Conservation (phyloP, 2,113 vertebrate species). For the Paratilapia polleni region DNA sequence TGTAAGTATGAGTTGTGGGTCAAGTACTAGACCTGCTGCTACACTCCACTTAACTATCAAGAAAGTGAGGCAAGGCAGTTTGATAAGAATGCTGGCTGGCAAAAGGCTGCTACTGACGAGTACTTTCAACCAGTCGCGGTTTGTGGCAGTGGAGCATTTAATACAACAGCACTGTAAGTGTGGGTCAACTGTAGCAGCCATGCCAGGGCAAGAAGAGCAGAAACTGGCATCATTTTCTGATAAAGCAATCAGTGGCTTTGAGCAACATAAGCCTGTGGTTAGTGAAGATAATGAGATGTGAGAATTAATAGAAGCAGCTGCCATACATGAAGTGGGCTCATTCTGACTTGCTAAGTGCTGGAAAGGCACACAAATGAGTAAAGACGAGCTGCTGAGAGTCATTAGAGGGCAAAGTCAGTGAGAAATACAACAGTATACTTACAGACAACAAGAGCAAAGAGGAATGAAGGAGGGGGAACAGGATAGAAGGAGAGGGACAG, state of each 20-base stretch:
- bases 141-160: background rate
- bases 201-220: background rate
- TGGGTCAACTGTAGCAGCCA: conserved; percentile 5
- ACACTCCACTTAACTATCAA: background rate
- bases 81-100: background rate
- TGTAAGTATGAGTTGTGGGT: background rate
- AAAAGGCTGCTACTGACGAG: conserved; percentile 14
- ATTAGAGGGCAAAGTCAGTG: conserved; percentile 47
- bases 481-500: conserved; percentile 63
- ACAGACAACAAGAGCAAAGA: conserved; percentile 58
- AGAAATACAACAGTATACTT: conserved; percentile 37
- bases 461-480: conserved; percentile 52
- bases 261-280: background rate
- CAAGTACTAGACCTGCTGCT: background rate
- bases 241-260: background rate
- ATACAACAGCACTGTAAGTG: background rate
- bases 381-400: conserved; percentile 6
- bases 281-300: background rate
- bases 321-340: background rate
- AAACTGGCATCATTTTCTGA: background rate
- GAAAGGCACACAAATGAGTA: background rate
- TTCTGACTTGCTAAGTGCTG: background rate
- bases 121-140: background rate
- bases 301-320: background rate
- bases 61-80: background rate